A percentile compares a stretch with the other conserved stretches of the same genome.
These are phyloP conservation scores for Coptodon bakossiorum DNA, from an alignment of 2,113 vertebrate species.

Conservation along the genomic window DNA sequence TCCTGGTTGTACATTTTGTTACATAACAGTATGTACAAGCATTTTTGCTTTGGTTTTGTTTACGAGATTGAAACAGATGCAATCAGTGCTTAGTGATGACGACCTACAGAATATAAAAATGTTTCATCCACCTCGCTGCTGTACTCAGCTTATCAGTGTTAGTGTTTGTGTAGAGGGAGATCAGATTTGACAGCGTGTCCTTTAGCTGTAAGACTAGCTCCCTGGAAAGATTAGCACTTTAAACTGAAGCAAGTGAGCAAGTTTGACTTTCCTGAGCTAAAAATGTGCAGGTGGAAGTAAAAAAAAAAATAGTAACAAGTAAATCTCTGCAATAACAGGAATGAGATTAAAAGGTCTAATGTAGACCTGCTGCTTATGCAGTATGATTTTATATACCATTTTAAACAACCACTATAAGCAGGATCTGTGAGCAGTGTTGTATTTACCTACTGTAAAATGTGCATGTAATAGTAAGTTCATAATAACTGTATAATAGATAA, in stretches of 20 bases:
- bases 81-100: neutral
- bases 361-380: neutral
- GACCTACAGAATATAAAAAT: neutral
- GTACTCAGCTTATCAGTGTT: neutral
- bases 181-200: neutral
- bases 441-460: neutral
- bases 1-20: neutral
- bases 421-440: neutral
- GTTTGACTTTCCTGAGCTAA: neutral
- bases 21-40: neutral
- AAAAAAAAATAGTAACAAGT: neutral
- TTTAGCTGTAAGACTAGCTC: neutral
- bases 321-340: neutral
- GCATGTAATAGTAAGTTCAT: neutral
- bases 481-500: neutral
- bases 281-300: neutral
- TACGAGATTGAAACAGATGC: neutral
- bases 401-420: neutral
- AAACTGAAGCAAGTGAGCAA: neutral
- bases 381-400: neutral
- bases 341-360: neutral
- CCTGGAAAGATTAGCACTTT: neutral
- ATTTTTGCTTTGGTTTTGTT: neutral
- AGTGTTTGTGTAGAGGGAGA: neutral
- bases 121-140: neutral